These are phyloP conservation scores for Amblyteles armatorius DNA, from an alignment of 2,888 invertebrate genomes.

Conservation along the genomic window DNA sequence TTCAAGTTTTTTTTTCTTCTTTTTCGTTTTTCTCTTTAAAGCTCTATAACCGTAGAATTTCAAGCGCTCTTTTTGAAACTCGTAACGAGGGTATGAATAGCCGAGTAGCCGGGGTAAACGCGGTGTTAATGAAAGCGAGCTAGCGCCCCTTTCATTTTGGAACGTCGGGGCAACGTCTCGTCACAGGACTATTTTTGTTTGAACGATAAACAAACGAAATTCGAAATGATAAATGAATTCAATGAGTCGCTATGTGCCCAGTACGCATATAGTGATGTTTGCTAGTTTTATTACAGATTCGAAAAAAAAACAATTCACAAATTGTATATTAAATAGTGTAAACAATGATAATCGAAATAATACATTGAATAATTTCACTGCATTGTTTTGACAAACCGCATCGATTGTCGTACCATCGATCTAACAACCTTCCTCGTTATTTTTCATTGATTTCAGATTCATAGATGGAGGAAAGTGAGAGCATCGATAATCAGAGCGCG, in stretches of 20 bases:
- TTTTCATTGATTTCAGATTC: conserved; percentile 72
- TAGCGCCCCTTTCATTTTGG: conserved; percentile 53
- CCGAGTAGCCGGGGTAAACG: conserved; percentile 56
- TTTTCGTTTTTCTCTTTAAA: not conserved
- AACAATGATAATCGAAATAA: no score
- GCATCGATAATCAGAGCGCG: conserved; percentile 77
- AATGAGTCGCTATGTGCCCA: not conserved
- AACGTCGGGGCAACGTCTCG: conserved; percentile 26
- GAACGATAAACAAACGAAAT: not conserved
- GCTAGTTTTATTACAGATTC: no score
- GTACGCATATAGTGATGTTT: no score
- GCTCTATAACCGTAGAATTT: conserved; percentile 35
- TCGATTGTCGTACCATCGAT: not conserved
- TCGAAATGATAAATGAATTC: conserved; percentile 11
- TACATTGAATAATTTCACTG: no score
- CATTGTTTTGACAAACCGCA: no score
- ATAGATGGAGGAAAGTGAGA: conserved; percentile 80
- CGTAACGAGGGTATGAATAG: conserved; percentile 69
- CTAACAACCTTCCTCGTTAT: not conserved
- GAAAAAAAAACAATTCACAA: not conserved
- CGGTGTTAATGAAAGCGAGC: conserved; percentile 59
- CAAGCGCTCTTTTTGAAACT: conserved; percentile 31
- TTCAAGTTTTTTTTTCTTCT: conserved; percentile 2
- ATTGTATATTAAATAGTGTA: not conserved
- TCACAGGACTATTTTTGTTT: not conserved